These are phyloP conservation scores for Spinibarbus caldwelli DNA, from an alignment of 2,797 vertebrate genomes.

Conservation along the genomic window DNA sequence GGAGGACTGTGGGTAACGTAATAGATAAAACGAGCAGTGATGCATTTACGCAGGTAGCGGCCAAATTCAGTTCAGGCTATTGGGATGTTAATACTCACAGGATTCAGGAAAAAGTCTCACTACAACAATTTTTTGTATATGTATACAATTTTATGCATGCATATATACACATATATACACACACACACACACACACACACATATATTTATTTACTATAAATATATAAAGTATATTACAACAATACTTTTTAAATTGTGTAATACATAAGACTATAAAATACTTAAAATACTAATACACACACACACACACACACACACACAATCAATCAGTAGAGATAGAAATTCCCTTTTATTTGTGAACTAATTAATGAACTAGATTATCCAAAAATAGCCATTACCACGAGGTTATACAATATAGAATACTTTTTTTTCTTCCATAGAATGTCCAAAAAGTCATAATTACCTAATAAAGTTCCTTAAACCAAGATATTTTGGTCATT, in stretches of 20 bases:
- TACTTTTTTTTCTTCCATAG: not conserved
- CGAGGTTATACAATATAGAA: too few species aligned
- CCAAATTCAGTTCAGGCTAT: conserved; percentile 6
- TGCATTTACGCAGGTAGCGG: not conserved
- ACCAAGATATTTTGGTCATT: too few species aligned
- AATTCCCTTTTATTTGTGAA: not conserved
- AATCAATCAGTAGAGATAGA: not conserved
- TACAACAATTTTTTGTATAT: not conserved
- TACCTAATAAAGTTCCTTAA: not conserved
- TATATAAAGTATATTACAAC: too few species aligned
- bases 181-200: too few species aligned
- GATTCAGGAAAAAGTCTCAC: not conserved
- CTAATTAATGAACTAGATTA: not conserved
- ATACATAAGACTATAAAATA: not conserved
- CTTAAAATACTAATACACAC: too few species aligned
- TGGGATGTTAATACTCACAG: not conserved
- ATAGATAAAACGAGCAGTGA: not conserved
- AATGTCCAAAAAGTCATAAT: not conserved
- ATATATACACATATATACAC: too few species aligned
- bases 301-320: not conserved
- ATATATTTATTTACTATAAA: too few species aligned
- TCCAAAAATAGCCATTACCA: not conserved
- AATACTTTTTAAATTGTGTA: too few species aligned
- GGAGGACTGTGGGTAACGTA: conserved; percentile 10
- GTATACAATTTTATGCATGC: not conserved